Evolutionary conservation across 2,888 invertebrate genomes (phyloP).

Genomic region (Orthosia cruda): DNA sequence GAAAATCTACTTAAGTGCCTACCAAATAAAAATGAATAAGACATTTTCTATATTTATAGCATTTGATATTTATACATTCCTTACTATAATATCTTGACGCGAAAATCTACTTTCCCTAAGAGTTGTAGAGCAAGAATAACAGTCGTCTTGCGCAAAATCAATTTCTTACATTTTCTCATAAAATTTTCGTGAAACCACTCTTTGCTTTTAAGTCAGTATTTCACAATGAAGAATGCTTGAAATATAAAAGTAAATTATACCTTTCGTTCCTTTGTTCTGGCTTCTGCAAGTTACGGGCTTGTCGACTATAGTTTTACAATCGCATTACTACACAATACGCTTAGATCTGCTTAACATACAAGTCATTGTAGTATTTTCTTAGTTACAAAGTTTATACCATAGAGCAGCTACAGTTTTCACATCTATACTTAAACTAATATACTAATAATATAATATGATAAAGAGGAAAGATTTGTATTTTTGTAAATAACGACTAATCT

Average conservation of each 20-base stretch:
- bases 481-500: no score
- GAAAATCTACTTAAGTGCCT: no score
- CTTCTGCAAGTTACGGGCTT: conserved; percentile 15
- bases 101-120: conserved; percentile 36
- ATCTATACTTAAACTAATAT: no score
- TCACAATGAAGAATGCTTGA: conserved; percentile 53
- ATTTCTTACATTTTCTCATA: conserved; percentile 41
- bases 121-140: conserved; percentile 34
- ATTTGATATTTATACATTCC: neutral
- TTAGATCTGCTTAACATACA: conserved; percentile 42
- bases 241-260: conserved; percentile 28
- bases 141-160: conserved; percentile 39
- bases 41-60: neutral
- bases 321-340: conserved; percentile 41
- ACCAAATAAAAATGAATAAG: conserved; percentile 1
- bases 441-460: no score
- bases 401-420: neutral
- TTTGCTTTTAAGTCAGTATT: conserved; percentile 47
- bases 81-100: conserved; percentile 5
- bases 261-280: conserved; percentile 46
- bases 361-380: conserved; percentile 17
- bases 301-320: conserved; percentile 22
- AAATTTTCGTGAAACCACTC: conserved; percentile 31
- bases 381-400: conserved; percentile 28
- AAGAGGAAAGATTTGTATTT: no score